A percentile compares a stretch with the other conserved stretches of the same genome.
Evolutionary conservation across 2,888 invertebrate genomes (phyloP).

Genomic region (Pachydiplax longipennis): DNA sequence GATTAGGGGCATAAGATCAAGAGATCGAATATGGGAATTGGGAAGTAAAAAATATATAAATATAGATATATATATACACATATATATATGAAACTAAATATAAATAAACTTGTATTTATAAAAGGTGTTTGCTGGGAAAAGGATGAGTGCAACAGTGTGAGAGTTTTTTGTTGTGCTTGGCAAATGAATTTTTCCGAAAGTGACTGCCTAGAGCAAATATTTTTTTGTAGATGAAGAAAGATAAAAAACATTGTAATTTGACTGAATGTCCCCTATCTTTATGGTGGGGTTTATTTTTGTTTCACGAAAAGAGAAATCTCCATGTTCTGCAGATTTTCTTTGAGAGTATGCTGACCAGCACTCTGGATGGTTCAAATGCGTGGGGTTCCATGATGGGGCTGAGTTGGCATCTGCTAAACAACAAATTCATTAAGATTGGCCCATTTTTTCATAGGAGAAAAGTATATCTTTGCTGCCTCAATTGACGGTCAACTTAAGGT

Average conservation of each 20-base stretch:
- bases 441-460: too few species aligned
- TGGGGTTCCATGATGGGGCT: not conserved
- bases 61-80: not conserved
- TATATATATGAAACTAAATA: not conserved
- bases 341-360: slow-evolving; percentile 5
- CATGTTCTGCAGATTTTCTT: not conserved
- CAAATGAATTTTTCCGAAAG: slow-evolving; percentile 5
- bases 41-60: not conserved
- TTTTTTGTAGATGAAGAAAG: slow-evolving; percentile 20
- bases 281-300: slow-evolving; percentile 34
- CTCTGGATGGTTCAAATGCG: not conserved
- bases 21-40: not conserved
- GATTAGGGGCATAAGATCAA: not conserved
- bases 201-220: slow-evolving; percentile 29
- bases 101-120: slow-evolving; percentile 21
- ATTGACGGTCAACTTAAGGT: not conserved
- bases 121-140: slow-evolving; percentile 15
- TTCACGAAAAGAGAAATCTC: not conserved
- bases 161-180: slow-evolving; percentile 27
- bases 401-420: not conserved
- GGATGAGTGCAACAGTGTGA: not conserved
- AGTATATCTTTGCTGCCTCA: too few species aligned
- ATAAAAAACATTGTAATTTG: not conserved
- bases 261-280: not conserved
- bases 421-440: too few species aligned